These are phyloP conservation scores for Sebastes ruberrimus DNA, from an alignment of 2,797 vertebrate genomes.

Conservation along the genomic window DNA sequence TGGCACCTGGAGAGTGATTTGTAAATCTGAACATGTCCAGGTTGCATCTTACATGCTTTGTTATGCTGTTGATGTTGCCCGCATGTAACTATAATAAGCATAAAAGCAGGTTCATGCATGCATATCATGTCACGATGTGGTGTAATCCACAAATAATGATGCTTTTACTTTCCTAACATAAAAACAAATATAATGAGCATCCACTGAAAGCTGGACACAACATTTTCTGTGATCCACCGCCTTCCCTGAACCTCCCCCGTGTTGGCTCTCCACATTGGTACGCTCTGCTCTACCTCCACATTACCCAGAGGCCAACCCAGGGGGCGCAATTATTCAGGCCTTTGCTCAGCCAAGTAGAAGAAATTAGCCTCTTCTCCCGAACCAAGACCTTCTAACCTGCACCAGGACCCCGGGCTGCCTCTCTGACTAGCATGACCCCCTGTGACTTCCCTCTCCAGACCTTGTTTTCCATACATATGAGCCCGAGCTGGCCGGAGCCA, in stretches of 20 bases:
- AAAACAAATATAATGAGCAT: conserved; percentile 27
- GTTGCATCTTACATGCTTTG: neutral
- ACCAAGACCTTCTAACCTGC: conserved; percentile 76
- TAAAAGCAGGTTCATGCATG: neutral
- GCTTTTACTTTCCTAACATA: neutral
- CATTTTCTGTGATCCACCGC: conserved; percentile 15
- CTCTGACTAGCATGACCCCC: conserved; percentile 67
- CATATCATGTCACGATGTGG: neutral
- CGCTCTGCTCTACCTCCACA: conserved; percentile 62
- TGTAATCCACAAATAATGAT: neutral
- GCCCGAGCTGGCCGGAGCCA: conserved; percentile 49
- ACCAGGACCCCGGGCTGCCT: conserved; percentile 72
- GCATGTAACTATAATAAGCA: neutral
- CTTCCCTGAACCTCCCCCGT: neutral
- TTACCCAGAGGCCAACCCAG: conserved; percentile 69
- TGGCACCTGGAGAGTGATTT: neutral
- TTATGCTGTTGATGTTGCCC: neutral
- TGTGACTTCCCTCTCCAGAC: conserved; percentile 59
- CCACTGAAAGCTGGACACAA: conserved; percentile 17
- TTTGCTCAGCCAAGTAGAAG: conserved; percentile 80
- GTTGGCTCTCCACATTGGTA: conserved; percentile 41
- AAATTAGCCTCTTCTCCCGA: conserved; percentile 77
- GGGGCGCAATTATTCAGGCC: conserved; percentile 80
- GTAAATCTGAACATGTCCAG: neutral
- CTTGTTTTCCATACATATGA: conserved; percentile 75